Base-by-base conservation (phyloP, 2,113 vertebrate species). In the Bos indicus region DNA sequence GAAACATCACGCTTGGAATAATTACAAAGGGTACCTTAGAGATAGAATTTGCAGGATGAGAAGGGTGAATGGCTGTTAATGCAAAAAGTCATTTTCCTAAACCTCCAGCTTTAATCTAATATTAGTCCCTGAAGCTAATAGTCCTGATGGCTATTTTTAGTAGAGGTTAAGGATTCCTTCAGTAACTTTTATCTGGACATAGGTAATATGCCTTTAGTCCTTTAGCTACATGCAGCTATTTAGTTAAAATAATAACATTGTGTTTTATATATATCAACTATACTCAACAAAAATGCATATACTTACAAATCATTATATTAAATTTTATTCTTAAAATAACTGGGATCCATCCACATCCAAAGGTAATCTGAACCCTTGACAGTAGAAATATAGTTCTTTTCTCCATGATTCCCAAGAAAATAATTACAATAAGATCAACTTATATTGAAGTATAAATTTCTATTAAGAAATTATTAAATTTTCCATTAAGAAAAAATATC, bases 1-100 rank as follows among this genome's bases (percentile, higher is more conserved):
- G 88, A 96, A 97, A 95, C 71, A 93, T 86, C 26, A 12, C 36
- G 92, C 52, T 96, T 96, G 80, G 81, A 97, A 94, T 93, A 77
- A 96, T 91, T 97, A 80, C 33, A 82, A 87, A 89, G 64, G 57
- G 46, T 82, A 97, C 83, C 81, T 97, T 57, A 60, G 78, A 97
- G 90, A 98, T 59, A 77, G 30, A 94, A 90, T 93, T 97, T 96
- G 30, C 74, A 83, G 30, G 85, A 94, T 62, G 48, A 94, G 54
- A 95, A 95, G 51, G 54, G 21, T 67, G 64, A 97, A 93, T 57
- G 54, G 21, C 94, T 84, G 33, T 93, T 97, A 97, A 46, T 33
- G 19, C 78, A 94, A 57, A 93, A 91, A 62, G 21, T 96, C 84
- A 78, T 97, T 97, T 95, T 10, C 87, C 12, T 5, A 95, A 95